Conservation (phyloP, 2,888 invertebrate species). For the Sialis lutaria region DNA sequence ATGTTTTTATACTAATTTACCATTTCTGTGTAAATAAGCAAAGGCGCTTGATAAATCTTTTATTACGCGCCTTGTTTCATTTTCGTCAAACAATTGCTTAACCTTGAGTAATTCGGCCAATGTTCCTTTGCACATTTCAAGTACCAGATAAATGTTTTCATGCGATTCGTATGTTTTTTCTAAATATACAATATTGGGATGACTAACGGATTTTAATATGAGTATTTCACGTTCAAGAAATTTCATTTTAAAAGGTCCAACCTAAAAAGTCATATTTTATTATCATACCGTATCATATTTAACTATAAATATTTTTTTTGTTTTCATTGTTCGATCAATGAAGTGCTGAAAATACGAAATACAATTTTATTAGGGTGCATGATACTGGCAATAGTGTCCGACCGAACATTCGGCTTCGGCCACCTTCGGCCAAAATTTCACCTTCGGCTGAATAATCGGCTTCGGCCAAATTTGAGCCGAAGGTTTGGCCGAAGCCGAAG, state of each 20-base stretch:
- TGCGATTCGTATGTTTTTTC: conserved; percentile 33
- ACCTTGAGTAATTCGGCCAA: conserved; percentile 23
- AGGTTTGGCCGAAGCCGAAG: no score
- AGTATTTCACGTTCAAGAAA: conserved; percentile 31
- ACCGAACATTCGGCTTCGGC: no score
- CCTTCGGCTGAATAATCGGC: no score
- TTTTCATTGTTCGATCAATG: no score
- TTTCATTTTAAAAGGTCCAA: conserved; percentile 17
- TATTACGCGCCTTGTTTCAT: conserved; percentile 19
- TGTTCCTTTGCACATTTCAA: conserved; percentile 33
- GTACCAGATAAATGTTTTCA: conserved; percentile 33
- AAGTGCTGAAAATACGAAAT: no score
- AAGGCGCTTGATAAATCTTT: conserved; percentile 22
- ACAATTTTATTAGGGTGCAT: no score
- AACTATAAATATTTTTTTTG: no score
- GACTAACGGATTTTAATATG: conserved; percentile 34
- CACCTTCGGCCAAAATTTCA: no score
- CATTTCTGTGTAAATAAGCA: conserved; percentile 26
- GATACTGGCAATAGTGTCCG: no score
- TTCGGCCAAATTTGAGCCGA: no score
- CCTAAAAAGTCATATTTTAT: conserved; percentile 6
- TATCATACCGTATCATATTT: no score
- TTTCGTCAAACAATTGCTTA: conserved; percentile 21
- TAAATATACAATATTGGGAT: conserved; percentile 34
- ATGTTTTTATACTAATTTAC: conserved; percentile 13